Evolutionary conservation across 1,140 invertebrate genomes (phyloP), one percentile per base, ranked within the genome.

Genomic region (Drosophila santomea): DNA sequence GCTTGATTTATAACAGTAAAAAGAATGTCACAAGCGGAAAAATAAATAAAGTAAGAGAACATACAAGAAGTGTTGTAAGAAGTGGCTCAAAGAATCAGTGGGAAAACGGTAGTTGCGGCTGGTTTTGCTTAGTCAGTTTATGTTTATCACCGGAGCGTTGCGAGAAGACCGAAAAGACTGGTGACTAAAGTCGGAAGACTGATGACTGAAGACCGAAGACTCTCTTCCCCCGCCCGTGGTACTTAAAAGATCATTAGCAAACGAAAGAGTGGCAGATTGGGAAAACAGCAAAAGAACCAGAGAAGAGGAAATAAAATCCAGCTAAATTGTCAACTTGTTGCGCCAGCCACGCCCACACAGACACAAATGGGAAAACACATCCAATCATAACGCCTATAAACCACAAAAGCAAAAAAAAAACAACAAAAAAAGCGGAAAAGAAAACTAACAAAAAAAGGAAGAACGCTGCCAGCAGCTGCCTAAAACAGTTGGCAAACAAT

Each of bases 201-300:
- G 58, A 20, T 62, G 63, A 67, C 36, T n/a, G 43, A 20, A 64
- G 62, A 64, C 62, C 15, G 44, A 20, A 66, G 63, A 67, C 32
- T 47, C 43, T 48, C 20, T 44, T 4, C 7, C 5, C 4, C 20
- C 11, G 41, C 32, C 43, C 5, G 47, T 55, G 75, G 63, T 66
- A 78, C 75, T 78, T 78, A 78, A 78, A 78, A 78, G 77, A 66
- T 78, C 75, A 78, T 78, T 78, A 78, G 74, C 48, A 11, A 58
- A 14, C 39, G 45, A 41, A n/a, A 28, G 25, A 57, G n/a, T 38
- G 17, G 15, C 52, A 68, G 48, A 59, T 23, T 38, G 35, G 17
- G n/a, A 50, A 25, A 47, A 25, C 39, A 28, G 43, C 25, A 63
- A 7, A 47, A 39, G 38, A 50, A 35, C 36, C 11, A 56, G 20